phyloP scores from a whole-genome alignment of 2,797 vertebrate species.

The Okamejei kenojei region DNA sequence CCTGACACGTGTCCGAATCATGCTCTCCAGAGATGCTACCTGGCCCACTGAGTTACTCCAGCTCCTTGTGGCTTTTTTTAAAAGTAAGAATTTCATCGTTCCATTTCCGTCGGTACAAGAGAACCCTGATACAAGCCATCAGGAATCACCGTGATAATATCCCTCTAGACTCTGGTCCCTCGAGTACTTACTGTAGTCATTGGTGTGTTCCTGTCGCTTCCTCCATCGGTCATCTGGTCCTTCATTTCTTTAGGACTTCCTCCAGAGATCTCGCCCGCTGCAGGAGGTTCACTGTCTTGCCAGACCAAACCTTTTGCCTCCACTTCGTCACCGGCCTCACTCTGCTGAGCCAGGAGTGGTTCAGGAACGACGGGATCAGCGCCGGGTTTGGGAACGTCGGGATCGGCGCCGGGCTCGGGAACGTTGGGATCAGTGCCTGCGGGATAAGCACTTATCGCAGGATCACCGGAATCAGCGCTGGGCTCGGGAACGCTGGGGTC shows the following conservation, averaged over 20 bases:
- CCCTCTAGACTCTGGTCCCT: too few relatives aligned
- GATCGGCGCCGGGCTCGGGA: too few relatives aligned
- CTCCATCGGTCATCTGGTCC: neutral
- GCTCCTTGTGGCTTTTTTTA: neutral
- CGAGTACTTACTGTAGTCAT: neutral
- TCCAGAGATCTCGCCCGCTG: neutral
- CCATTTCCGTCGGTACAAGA: too few relatives aligned
- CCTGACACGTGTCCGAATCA: too few relatives aligned
- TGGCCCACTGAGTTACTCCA: neutral
- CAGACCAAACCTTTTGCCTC: neutral
- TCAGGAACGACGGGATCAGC: neutral
- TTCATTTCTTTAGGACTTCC: neutral
- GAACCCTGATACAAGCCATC: too few relatives aligned
- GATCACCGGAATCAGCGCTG: too few relatives aligned
- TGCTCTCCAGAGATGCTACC: neutral
- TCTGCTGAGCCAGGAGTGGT: neutral
- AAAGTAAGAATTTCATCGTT: too few relatives aligned
- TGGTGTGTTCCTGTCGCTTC: neutral
- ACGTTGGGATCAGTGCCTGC: too few relatives aligned
- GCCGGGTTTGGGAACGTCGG: neutral
- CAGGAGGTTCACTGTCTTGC: neutral
- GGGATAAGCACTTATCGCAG: too few relatives aligned
- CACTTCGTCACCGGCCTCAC: neutral
- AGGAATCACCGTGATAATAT: too few relatives aligned
- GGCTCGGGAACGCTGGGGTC: too few relatives aligned